Evolutionary conservation across 2,888 invertebrate species (phyloP).

Genomic region (Hofmannophila pseudospretella): DNA sequence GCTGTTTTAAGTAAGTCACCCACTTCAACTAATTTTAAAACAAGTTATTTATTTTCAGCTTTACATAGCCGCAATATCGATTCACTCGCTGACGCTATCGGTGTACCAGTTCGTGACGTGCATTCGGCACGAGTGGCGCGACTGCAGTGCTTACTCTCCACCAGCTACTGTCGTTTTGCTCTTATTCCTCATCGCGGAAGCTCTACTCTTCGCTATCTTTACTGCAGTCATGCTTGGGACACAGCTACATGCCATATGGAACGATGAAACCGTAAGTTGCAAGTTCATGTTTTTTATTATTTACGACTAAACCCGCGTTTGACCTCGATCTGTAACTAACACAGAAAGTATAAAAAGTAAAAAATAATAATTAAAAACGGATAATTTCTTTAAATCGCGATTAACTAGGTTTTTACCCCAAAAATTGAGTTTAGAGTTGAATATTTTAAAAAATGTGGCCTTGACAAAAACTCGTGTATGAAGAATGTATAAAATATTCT

Average conservation of each 20-base stretch:
- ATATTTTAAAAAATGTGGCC: too few species aligned
- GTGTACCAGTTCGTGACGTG: slow-evolving; percentile 96
- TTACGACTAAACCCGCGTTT: too few species aligned
- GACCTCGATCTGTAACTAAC: slow-evolving; percentile 28
- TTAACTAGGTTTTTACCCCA: too few species aligned
- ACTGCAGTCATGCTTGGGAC: slow-evolving; percentile 98
- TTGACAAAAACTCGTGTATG: too few species aligned
- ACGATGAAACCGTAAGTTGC: slow-evolving; percentile 93
- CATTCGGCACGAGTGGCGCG: slow-evolving; percentile 95
- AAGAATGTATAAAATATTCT: too few species aligned
- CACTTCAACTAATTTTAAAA: too few species aligned
- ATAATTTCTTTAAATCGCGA: too few species aligned
- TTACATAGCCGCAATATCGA: slow-evolving; percentile 97
- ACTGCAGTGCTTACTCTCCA: slow-evolving; percentile 94
- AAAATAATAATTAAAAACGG: background rate
- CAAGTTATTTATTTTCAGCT: slow-evolving; percentile 80
- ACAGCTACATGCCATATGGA: slow-evolving; percentile 97
- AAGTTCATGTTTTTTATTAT: too few species aligned
- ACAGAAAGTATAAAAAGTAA: background rate
- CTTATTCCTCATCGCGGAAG: slow-evolving; percentile 94
- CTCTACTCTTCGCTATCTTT: slow-evolving; percentile 97
- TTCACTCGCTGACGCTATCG: slow-evolving; percentile 94
- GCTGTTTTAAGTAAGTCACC: too few species aligned
- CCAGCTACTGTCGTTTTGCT: slow-evolving; percentile 96
- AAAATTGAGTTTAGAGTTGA: too few species aligned